These are phyloP conservation scores for Dasypogon diadema DNA, from an alignment of 2,888 invertebrate genomes.

Conservation along the genomic window DNA sequence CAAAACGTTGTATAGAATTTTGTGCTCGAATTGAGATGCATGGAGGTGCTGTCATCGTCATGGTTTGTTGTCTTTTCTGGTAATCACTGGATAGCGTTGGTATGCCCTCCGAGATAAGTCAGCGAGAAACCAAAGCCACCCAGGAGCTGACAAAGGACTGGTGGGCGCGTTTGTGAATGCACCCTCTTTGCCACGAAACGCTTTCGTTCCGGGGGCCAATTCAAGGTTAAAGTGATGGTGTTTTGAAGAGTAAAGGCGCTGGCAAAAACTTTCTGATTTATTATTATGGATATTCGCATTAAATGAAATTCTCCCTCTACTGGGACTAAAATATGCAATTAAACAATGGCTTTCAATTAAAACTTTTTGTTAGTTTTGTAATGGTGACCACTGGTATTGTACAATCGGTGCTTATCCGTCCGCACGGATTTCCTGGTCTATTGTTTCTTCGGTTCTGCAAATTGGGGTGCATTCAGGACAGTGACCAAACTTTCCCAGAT, in stretches of 20 bases:
- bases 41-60: constrained; percentile 39
- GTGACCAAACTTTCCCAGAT: too few species aligned
- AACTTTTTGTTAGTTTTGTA: constrained; percentile 55
- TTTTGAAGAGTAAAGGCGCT: neutral
- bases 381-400: neutral
- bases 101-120: constrained; percentile 42
- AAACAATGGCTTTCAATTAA: constrained; percentile 56
- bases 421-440: neutral
- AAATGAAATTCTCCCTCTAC: constrained; percentile 56
- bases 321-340: constrained; percentile 56
- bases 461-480: too few species aligned
- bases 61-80: constrained; percentile 44
- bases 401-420: neutral
- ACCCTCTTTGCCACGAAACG: constrained; percentile 26
- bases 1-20: constrained; percentile 44
- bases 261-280: constrained; percentile 52
- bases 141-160: constrained; percentile 1
- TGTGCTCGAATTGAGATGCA: constrained; percentile 47
- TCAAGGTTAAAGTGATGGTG: neutral
- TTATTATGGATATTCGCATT: constrained; percentile 56
- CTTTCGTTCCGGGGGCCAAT: constrained; percentile 11
- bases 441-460: too few species aligned
- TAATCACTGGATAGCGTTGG: constrained; percentile 2
- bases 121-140: constrained; percentile 9
- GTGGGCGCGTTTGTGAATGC: constrained; percentile 30